Evolutionary conservation across 1,140 invertebrate genomes (phyloP), one percentile per base, ranked within the genome.

Genomic region (Achatina immaculata): DNA sequence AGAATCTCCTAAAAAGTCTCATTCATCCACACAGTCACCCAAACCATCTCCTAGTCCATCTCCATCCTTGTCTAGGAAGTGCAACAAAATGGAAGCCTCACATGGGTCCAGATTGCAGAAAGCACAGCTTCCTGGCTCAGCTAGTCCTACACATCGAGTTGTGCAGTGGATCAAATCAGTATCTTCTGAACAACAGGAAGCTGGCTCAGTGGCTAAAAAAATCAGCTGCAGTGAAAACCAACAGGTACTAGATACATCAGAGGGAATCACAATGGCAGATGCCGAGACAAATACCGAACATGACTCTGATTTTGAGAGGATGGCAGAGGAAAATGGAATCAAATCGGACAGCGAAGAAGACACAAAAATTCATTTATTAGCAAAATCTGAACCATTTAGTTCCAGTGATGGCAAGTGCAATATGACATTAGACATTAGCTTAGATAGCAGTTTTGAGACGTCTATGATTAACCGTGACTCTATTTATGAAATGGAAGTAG

Each of bases 401-500:
- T 81, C 45, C 51, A 34, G 51, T n/a, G 72, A 51, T n/a, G 36
- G 28, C 34, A 86, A 48, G 81, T 80, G 75, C 85, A 86, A 71
- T 81, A 78, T 51, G 24, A 16, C 51, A 58, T 31, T 84, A 38
- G 87, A 89, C 69, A 85, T 85, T 34, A 89, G 88, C 80, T 85
- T 87, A 58, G 87, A 88, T 72, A 88, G 87, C 82, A 88, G 87
- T 81, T 83, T 87, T 36, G 87, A 88, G 62, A 86, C 85, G 34
- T 71, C 55, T n/a, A 74, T 76, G n/a, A 79, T 81, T 38, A 79
- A 65, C 24, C 80, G 85, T 9, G 89, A 91, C 36, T 91, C 90
- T 0, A 89, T 91, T 66, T 91, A 91, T 83, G 90, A 91, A 83
- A 81, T 88, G n/a, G 85, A 88, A 78, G 86, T 89, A 77, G 89